Base-by-base conservation (phyloP, 2,888 invertebrate genomes). In the Phragmatobia fuliginosa region DNA sequence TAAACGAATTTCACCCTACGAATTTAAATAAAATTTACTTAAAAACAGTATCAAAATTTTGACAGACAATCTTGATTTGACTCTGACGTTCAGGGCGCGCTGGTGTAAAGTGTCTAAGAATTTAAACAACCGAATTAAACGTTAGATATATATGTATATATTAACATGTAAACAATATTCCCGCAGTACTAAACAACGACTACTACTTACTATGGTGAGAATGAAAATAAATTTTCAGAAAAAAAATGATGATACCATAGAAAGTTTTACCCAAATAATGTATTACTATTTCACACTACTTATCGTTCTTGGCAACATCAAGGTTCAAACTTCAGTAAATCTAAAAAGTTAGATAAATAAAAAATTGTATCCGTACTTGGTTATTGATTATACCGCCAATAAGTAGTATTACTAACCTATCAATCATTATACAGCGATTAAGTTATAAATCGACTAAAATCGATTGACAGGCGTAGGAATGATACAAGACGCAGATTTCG, bases 371-470 rank as follows among this genome's bases (percentile, higher is more conserved):
- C 7, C 7, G 45, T 21, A 18, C 45, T 21, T 45, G 45, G 0
- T 21, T 45, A 45, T 45, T 45, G 21, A 18, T 6, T 45, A 7
- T 45, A 45, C 45, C 45, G 7, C 45, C 0, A 45, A 45, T 21
- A 18, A 41, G 38, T 41, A 45, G 16, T 38, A 28, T 62, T 8
- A 5, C 21, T 16, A 8, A 18, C 28, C 11, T 36, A 31, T 41
- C 10, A 41, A 7, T 56, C 16, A 14, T 11, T 56, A 28, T 6
- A 28, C 41, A 31, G 10, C 1, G 1, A 11, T 41, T 62, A 18
- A 18, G 62, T 18, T 8, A 62, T 62, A 41, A 41, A 41, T 38
- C 41, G 21, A 41, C 31, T 41, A 28, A 41, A 62, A 62, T 62
- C 38, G 10, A 62, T 41, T 62, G 56, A 56, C 28, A 25, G 52